These are phyloP conservation scores for Bucorvus abyssinicus DNA, from an alignment of 2,797 vertebrate species.

Conservation along the genomic window DNA sequence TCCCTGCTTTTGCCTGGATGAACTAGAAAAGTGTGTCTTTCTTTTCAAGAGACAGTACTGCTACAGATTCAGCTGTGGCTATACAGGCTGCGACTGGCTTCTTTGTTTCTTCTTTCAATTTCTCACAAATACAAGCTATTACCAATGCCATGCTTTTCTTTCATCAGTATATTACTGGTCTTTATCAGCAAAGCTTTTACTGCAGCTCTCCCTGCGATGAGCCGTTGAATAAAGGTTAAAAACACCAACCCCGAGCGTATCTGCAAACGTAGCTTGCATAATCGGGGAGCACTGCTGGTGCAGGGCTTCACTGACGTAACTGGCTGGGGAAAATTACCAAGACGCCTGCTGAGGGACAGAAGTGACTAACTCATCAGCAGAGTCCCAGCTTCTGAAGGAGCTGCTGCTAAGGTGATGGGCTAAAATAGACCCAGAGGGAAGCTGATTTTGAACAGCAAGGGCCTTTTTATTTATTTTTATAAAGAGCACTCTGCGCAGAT, in stretches of 20 bases:
- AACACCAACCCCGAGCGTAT: background rate
- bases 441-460: slow-evolving; percentile 17
- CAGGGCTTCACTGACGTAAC: slow-evolving; percentile 57
- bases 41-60: background rate
- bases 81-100: background rate
- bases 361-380: slow-evolving; percentile 55
- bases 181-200: slow-evolving; percentile 32
- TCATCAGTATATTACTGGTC: background rate
- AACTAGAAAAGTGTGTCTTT: background rate
- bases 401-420: slow-evolving; percentile 33
- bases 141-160: background rate
- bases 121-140: background rate
- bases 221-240: slow-evolving; percentile 9
- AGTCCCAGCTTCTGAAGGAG: slow-evolving; percentile 27
- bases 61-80: background rate
- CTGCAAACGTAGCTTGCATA: slow-evolving; percentile 36
- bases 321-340: slow-evolving; percentile 40
- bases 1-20: background rate
- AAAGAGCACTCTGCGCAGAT: background rate
- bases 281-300: slow-evolving; percentile 29
- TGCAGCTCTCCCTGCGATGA: background rate
- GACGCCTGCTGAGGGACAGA: slow-evolving; percentile 51
- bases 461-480: slow-evolving; percentile 31
- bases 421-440: slow-evolving; percentile 43
- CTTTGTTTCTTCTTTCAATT: background rate